These are phyloP conservation scores for Diadema setosum DNA, from an alignment of 35 echinoderm and acorn worm species.

Conservation along the genomic window DNA sequence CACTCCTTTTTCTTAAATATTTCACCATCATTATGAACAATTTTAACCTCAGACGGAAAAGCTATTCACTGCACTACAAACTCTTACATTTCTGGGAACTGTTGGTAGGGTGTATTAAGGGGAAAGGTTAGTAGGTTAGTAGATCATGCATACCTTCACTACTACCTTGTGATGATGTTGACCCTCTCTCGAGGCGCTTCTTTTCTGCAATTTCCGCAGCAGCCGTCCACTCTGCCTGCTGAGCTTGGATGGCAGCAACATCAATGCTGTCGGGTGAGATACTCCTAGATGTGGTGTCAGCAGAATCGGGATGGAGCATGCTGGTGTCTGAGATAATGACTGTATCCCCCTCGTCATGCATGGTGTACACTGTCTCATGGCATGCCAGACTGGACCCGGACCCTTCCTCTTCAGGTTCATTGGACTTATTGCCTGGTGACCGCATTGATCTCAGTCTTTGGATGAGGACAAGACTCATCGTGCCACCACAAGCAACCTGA, in stretches of 20 bases:
- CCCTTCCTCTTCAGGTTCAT: slow-evolving; percentile 71
- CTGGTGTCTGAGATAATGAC: slow-evolving; percentile 87
- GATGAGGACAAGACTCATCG: slow-evolving; percentile 70
- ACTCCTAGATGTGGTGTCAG: slow-evolving; percentile 40
- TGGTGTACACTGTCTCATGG: slow-evolving; percentile 60
- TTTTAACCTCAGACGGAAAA: too few species aligned
- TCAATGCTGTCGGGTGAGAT: slow-evolving; percentile 96
- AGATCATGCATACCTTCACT: slow-evolving; percentile 12
- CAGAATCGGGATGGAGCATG: slow-evolving; percentile 14
- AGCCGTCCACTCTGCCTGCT: neutral
- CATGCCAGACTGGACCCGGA: slow-evolving; percentile 56
- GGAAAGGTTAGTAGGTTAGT: neutral
- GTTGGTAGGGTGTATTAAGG: too few species aligned
- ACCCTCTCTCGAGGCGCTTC: neutral
- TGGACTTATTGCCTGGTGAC: slow-evolving; percentile 38
- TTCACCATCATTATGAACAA: too few species aligned
- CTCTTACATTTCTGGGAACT: too few species aligned
- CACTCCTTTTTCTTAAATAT: too few species aligned
- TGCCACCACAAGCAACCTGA: slow-evolving; percentile 67
- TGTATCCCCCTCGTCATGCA: slow-evolving; percentile 87
- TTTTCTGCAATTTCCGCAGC: neutral
- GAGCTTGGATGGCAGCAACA: slow-evolving; percentile 37
- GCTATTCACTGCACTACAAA: too few species aligned
- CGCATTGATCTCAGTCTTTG: slow-evolving; percentile 70
- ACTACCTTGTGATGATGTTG: slow-evolving; percentile 18